These are phyloP conservation scores for Neuroscelio doddi DNA, from an alignment of 2,888 invertebrate genomes.

Conservation along the genomic window DNA sequence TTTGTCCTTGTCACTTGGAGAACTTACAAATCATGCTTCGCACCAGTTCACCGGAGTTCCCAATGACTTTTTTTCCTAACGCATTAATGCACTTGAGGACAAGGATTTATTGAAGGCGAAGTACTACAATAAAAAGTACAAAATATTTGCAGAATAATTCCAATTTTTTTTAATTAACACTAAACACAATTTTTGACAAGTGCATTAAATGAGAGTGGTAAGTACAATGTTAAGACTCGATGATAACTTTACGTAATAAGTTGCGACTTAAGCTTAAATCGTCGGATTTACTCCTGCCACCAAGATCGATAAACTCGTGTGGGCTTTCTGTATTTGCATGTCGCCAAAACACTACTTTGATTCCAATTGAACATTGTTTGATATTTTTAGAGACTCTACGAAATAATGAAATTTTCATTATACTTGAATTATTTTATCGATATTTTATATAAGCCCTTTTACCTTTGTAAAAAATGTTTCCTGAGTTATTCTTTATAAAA, in stretches of 20 bases:
- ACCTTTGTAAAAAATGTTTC: no score
- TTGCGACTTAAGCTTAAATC: constrained; percentile 7
- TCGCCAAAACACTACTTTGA: constrained; percentile 12
- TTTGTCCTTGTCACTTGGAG: constrained; percentile 34
- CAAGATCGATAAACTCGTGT: constrained; percentile 26
- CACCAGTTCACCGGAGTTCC: constrained; percentile 22
- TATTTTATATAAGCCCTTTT: no score
- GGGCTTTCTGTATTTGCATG: constrained; percentile 19
- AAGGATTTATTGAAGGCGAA: constrained; percentile 28
- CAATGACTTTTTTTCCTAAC: constrained; percentile 23
- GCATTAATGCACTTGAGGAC: constrained; percentile 16
- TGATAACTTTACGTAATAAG: constrained; percentile 11
- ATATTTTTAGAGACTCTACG: constrained; percentile 20
- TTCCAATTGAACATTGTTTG: constrained; percentile 20
- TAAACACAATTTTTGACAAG: background rate
- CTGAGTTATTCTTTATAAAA: no score
- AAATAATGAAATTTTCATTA: no score
- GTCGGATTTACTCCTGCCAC: constrained; percentile 7
- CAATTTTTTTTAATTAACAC: background rate
- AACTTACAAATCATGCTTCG: constrained; percentile 33
- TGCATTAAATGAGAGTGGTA: background rate
- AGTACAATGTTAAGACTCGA: background rate
- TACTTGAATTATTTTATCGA: no score
- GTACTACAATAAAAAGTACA: constrained; percentile 2
- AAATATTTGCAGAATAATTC: background rate